Base-by-base conservation (phyloP, 2,888 invertebrate species). In the Diadegma fenestrale region DNA sequence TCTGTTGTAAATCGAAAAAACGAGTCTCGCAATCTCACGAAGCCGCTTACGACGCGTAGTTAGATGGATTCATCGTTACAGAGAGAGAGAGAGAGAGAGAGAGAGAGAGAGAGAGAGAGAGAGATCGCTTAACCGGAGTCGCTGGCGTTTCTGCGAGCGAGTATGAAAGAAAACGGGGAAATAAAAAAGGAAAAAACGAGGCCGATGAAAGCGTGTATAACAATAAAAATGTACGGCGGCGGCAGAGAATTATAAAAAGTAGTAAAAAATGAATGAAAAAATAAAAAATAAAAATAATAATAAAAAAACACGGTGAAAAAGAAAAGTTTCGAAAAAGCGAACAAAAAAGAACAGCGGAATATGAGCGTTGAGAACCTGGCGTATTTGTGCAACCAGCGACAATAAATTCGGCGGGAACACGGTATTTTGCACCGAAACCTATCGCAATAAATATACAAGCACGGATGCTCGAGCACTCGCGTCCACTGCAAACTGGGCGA, bases 401-500 rank as follows among this genome's bases (percentile, higher is more conserved):
- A 87, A 93, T 93, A 93, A 93, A 93, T 93, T 93, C 90, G 86
- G 87, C 84, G 86, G 89, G 84, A 83, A 88, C 87, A 91, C 90
- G 81, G 88, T 85, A 90, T 91, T 93, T 92, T 90, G 89, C 90
- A 88, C 90, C 89, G 90, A 92, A 93, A 93, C 91, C 92, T 92
- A 93, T 93, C 91, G 93, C 93, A 92, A 93, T 93, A 93, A 93
- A 93, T 93, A 93, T 90, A 90, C 85, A 77, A 82, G 77, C 51
- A 68, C 64, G 84, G 81, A 80, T 72, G 80, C 76, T 77, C 72
- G 76, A 86, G 63, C 84, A 81, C 82, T 79, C 73, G 73, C 58
- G 76, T 77, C 81, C 76, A 83, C 68, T 77, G 76, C 78, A 73
- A 64, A 66, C 58, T 54, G 72, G 48, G 41, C 54, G 75, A 58